A percentile compares a stretch with the other conserved stretches of the same genome.
phyloP scores from a whole-genome alignment of 1,140 invertebrate genomes.

The Euwallacea fornicatus region DNA sequence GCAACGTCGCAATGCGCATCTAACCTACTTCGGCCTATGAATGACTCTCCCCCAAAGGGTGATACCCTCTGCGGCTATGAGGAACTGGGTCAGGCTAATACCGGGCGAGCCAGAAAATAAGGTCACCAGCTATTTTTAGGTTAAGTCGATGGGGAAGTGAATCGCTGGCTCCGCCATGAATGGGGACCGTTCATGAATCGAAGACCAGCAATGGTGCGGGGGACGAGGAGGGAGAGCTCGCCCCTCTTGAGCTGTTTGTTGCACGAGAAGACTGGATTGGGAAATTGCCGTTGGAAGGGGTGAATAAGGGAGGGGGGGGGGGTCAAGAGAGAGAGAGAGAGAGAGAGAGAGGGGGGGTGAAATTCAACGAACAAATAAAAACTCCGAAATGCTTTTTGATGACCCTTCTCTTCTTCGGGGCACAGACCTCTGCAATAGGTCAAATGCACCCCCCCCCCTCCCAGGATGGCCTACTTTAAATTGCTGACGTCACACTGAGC shows the following conservation, averaged over 20 bases:
- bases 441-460: no score
- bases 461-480: no score
- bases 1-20: slow-evolving; percentile 31
- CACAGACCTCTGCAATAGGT: no score
- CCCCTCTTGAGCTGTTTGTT: not conserved
- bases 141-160: not conserved
- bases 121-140: slow-evolving; percentile 25
- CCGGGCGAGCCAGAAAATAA: slow-evolving; percentile 35
- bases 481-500: no score
- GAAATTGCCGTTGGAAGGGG: no score
- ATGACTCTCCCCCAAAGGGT: slow-evolving; percentile 32
- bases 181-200: slow-evolving; percentile 14
- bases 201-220: not conserved
- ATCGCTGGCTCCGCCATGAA: slow-evolving; percentile 18
- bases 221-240: not conserved
- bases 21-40: slow-evolving; percentile 31
- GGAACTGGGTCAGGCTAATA: slow-evolving; percentile 27
- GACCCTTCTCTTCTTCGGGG: no score
- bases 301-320: no score
- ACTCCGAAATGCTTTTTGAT: no score
- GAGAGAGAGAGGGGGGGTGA: no score
- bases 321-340: no score
- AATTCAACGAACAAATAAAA: no score
- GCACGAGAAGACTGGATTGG: not conserved
- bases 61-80: slow-evolving; percentile 16